Conservation (phyloP, 2,113 vertebrate species). For the Rhinogobius similis region DNA sequence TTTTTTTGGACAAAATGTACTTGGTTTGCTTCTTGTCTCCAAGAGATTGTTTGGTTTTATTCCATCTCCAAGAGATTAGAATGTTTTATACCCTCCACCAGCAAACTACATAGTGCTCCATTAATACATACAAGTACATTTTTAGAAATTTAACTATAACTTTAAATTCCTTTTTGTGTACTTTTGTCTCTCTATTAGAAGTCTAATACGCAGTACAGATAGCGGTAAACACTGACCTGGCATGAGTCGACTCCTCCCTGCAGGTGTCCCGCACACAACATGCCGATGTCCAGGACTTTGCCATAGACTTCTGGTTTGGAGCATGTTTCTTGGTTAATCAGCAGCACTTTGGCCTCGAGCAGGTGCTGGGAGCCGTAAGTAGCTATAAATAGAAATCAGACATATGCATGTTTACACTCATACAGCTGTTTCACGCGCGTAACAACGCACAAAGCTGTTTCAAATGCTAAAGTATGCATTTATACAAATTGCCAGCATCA, state of each 20-base stretch:
- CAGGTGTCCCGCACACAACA: conserved; percentile 91
- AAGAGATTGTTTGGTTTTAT: too few species aligned
- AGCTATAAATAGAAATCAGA: conserved; percentile 47
- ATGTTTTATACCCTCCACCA: too few species aligned
- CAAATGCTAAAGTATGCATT: background rate
- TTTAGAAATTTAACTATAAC: too few species aligned
- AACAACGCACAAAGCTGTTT: background rate
- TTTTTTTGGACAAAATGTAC: too few species aligned
- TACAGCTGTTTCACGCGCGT: background rate
- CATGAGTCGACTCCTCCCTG: conserved; percentile 86
- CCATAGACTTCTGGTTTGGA: conserved; percentile 73
- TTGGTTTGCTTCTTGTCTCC: too few species aligned
- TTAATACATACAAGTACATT: too few species aligned
- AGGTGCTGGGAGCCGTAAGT: conserved; percentile 73
- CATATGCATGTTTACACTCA: background rate
- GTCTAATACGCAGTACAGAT: too few species aligned
- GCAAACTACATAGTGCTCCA: too few species aligned
- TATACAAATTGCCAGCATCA: background rate
- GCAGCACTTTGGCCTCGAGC: conserved; percentile 84
- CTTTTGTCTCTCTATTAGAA: too few species aligned
- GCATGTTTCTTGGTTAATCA: conserved; percentile 84
- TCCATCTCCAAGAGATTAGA: too few species aligned
- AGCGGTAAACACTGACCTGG: conserved; percentile 83
- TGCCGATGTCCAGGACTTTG: conserved; percentile 74
- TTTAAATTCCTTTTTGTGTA: too few species aligned